These are phyloP conservation scores for Prosopocoilus inquinatus DNA, from an alignment of 2,888 invertebrate genomes.

Conservation along the genomic window DNA sequence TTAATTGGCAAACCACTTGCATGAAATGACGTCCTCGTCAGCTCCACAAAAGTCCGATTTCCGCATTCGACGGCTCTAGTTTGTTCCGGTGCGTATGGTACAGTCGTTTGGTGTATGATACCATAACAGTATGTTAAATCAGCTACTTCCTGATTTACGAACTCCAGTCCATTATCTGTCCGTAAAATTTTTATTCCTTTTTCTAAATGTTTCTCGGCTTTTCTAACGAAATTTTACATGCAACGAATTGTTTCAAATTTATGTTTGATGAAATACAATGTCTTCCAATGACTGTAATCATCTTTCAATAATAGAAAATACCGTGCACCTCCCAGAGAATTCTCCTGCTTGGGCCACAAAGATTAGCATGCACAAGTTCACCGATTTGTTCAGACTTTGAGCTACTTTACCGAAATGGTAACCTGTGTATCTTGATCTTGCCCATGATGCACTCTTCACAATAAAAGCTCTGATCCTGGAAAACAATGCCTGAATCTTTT, in stretches of 20 bases:
- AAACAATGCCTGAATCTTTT: not conserved
- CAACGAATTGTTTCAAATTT: slow-evolving; percentile 23
- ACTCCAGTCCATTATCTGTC: slow-evolving; percentile 36
- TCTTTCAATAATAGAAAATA: slow-evolving; percentile 29
- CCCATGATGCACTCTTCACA: not conserved
- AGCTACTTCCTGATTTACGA: slow-evolving; percentile 28
- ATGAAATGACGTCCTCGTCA: slow-evolving; percentile 33
- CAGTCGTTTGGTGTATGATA: slow-evolving; percentile 36
- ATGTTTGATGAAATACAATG: slow-evolving; percentile 25
- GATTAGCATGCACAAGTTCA: slow-evolving; percentile 1
- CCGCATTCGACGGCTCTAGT: slow-evolving; percentile 42
- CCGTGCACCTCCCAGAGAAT: slow-evolving; percentile 4
- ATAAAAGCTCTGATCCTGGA: not conserved
- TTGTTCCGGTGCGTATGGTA: slow-evolving; percentile 41
- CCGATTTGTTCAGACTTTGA: not conserved
- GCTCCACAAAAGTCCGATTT: slow-evolving; percentile 40
- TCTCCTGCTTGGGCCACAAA: slow-evolving; percentile 6
- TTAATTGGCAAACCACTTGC: slow-evolving; percentile 26
- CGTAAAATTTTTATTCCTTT: slow-evolving; percentile 30
- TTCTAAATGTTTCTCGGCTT: slow-evolving; percentile 32
- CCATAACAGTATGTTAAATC: slow-evolving; percentile 27
- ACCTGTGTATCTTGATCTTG: no score
- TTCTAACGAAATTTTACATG: slow-evolving; percentile 25
- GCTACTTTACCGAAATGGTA: not conserved
- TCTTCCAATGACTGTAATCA: slow-evolving; percentile 23